Base-by-base conservation (phyloP, 2,888 invertebrate genomes). In the Eupithecia centaureata region DNA sequence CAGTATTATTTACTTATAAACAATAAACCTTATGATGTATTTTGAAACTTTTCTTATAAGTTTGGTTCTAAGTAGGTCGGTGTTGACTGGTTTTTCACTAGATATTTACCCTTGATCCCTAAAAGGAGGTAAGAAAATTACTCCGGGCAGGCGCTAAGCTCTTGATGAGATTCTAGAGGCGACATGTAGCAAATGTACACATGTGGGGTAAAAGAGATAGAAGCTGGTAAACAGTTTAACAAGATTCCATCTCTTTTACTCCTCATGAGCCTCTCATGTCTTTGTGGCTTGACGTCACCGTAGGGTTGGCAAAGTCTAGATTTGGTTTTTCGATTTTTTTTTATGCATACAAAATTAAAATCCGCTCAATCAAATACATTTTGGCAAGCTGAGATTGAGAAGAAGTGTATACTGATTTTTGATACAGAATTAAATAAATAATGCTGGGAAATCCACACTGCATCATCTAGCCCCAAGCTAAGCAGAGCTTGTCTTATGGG, bases 241-340 rank as follows among this genome's bases (percentile, higher is more conserved):
- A 33, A 30, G 60, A 35, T 67, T 68, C 72, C 61, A 51, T 75
- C 73, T 72, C 75, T 68, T 68, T 73, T 68, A 58, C 66, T 63
- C 71, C 61, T 70, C 61, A 70, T 63, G 56, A 18, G 47, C 38
- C 61, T 68, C 62, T 71, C 69, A 52, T 54, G 63, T 70, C 70
- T 67, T 30, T 56, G n/a, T 33, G 63, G 61, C 69, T 52, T 59
- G 62, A 70, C 66, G 62, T 67, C 69, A 65, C 42, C 32, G 30
- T 42, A 75, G 74, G 74, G 74, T 73, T 75, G 72, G 38, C 70
- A 57, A 42, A 33, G 33, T 3, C 22, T 3, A 47, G 18, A 22
- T 47, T 4, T 1, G 12, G 47, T 18, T 18, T 7, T 7, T 47
- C 22, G 18, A 18, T 8, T 38, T 0, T n/a, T 5, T 15, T 35